Evolutionary conservation across 2,888 invertebrate species (phyloP).

Genomic region (Lobophora halterata): DNA sequence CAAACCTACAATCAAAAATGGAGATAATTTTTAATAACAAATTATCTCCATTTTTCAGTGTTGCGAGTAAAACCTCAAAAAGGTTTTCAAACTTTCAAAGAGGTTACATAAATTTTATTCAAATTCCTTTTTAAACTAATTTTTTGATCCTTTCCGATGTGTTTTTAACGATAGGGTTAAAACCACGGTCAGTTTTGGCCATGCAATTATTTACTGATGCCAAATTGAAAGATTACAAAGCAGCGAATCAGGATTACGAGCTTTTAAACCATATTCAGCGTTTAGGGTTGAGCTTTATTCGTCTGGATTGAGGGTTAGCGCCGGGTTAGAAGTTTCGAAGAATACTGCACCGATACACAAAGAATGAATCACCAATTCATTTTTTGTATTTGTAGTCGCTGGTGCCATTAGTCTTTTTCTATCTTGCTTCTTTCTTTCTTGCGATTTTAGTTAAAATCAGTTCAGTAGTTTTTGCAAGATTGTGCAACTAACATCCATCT

Average conservation of each 20-base stretch:
- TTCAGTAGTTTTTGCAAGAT: no score
- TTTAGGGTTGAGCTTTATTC: no score
- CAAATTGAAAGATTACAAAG: conserved; percentile 63
- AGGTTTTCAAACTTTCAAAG: conserved; percentile 24
- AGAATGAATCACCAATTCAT: no score
- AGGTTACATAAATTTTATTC: neutral
- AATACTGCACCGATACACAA: no score
- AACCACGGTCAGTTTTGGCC: no score
- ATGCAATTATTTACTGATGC: conserved; percentile 55
- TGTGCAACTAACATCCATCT: no score
- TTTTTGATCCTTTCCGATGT: conserved; percentile 36
- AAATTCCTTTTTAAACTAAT: neutral
- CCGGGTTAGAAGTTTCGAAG: conserved; percentile 31
- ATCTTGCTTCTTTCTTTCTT: no score
- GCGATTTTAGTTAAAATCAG: no score
- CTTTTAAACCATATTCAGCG: conserved; percentile 33
- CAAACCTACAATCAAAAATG: conserved; percentile 46
- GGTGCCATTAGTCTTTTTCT: no score
- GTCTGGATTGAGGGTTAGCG: conserved; percentile 29
- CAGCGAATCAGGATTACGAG: conserved; percentile 45
- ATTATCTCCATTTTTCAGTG: conserved; percentile 48
- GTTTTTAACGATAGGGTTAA: conserved; percentile 63
- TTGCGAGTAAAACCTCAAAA: conserved; percentile 39
- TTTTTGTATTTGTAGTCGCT: no score
- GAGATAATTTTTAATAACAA: conserved; percentile 49